phyloP scores from a whole-genome alignment of 2,888 invertebrate genomes.

The Pycnomerus fuliginosus region DNA sequence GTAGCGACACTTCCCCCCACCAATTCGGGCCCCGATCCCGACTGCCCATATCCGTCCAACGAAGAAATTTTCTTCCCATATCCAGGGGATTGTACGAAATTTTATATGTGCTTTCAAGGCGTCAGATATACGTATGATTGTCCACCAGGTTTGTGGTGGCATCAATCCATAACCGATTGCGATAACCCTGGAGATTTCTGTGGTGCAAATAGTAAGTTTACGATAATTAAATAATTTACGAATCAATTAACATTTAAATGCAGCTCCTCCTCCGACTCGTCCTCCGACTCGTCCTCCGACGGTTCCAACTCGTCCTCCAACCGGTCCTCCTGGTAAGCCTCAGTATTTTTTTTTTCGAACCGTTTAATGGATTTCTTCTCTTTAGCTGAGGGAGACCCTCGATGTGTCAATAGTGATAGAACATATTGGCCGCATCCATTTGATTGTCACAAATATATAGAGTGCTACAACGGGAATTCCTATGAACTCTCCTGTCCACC shows the following conservation, averaged over 20 bases:
- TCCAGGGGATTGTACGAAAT: slow-evolving; percentile 7
- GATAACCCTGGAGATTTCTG: slow-evolving; percentile 17
- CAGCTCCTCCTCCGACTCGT: too few relatives aligned
- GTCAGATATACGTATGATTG: background rate
- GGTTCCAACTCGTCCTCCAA: too few relatives aligned
- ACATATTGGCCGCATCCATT: slow-evolving; percentile 2
- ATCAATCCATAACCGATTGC: slow-evolving; percentile 11
- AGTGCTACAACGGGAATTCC: slow-evolving; percentile 1
- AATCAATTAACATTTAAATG: too few relatives aligned
- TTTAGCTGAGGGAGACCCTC: slow-evolving; percentile 1
- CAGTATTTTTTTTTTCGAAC: background rate
- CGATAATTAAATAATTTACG: too few relatives aligned
- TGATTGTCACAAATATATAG: slow-evolving; percentile 2
- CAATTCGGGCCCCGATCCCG: background rate
- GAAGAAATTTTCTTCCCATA: slow-evolving; percentile 1
- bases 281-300: too few relatives aligned
- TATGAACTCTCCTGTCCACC: slow-evolving; percentile 2
- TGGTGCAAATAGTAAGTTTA: background rate
- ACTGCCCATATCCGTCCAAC: background rate
- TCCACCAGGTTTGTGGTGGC: slow-evolving; percentile 8
- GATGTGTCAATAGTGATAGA: slow-evolving; percentile 4
- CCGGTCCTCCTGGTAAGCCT: background rate
- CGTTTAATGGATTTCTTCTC: background rate
- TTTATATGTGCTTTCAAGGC: slow-evolving; percentile 11
- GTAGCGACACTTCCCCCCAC: too few relatives aligned